Evolutionary conservation across 30 jellyfish, hydroid and myxozoan genomes (phyloP).

Genomic region (Aurelia sp.): DNA sequence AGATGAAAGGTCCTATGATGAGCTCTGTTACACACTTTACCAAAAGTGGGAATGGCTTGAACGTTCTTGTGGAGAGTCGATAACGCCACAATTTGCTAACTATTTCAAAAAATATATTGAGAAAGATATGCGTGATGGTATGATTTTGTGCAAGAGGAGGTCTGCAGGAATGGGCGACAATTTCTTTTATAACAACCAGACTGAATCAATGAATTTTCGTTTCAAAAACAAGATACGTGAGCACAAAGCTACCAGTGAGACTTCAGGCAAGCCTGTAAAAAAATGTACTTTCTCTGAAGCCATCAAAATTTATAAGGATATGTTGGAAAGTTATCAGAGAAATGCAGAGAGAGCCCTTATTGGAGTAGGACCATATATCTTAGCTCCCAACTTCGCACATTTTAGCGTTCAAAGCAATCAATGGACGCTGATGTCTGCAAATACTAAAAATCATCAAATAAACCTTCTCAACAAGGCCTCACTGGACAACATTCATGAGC

Average conservation of each 20-base stretch:
- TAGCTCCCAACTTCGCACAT: too few species aligned
- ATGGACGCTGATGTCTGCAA: too few species aligned
- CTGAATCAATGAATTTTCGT: too few species aligned
- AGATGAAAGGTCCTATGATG: conserved; percentile 6
- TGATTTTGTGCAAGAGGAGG: not conserved
- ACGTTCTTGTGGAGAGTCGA: not conserved
- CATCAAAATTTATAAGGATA: not conserved
- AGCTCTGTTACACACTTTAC: not conserved
- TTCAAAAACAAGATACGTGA: too few species aligned
- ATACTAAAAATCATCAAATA: too few species aligned
- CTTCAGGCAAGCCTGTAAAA: conserved; percentile 12
- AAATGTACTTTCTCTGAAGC: conserved; percentile 11
- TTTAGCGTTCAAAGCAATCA: too few species aligned
- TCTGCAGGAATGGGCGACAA: not conserved
- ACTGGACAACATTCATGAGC: too few species aligned
- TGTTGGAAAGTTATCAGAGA: not conserved
- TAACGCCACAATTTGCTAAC: not conserved
- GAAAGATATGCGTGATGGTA: too few species aligned
- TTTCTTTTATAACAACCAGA: too few species aligned
- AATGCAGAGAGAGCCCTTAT: too few species aligned
- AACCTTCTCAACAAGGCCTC: too few species aligned
- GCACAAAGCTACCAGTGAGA: not conserved
- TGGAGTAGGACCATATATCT: too few species aligned
- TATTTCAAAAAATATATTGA: not conserved
- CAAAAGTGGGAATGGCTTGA: conserved; percentile 1